A percentile compares a stretch with the other conserved stretches of the same genome.
Evolutionary conservation across 2,888 invertebrate species (phyloP).

Genomic region (Gastrophysa polygoni): DNA sequence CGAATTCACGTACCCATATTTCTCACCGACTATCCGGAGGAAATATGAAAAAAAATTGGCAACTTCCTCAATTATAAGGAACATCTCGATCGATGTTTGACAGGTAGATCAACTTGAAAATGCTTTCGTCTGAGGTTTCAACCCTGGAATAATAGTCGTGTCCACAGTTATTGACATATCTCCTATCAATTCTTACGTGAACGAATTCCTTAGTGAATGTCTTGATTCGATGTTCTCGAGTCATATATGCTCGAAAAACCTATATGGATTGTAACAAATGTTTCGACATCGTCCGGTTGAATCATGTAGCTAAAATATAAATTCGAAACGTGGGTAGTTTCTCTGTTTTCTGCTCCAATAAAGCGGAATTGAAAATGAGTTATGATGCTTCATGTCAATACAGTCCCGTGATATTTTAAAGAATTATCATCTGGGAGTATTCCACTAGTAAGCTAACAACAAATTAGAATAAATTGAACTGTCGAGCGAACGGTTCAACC

Average conservation of each 20-base stretch:
- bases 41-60: too few species aligned
- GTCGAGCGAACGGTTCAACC: conserved; percentile 48
- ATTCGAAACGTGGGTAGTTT: conserved; percentile 8
- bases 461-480: conserved; percentile 54
- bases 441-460: conserved; percentile 30
- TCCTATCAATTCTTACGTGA: too few species aligned
- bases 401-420: conserved; percentile 19
- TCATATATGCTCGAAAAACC: neutral
- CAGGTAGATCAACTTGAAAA: too few species aligned
- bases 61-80: too few species aligned
- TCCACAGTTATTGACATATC: too few species aligned
- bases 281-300: neutral
- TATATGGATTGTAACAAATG: neutral
- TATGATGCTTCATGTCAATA: conserved; percentile 19
- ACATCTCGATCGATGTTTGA: too few species aligned
- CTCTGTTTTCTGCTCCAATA: conserved; percentile 7
- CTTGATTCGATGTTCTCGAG: too few species aligned
- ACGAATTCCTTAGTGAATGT: too few species aligned
- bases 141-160: too few species aligned
- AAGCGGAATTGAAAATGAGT: conserved; percentile 19
- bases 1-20: too few species aligned
- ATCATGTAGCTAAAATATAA: conserved; percentile 10
- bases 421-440: conserved; percentile 24
- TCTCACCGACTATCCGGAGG: too few species aligned
- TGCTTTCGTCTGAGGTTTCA: too few species aligned